Evolutionary conservation across 2,888 invertebrate species (phyloP).

Genomic region (Pachycephus smyrnensis): DNA sequence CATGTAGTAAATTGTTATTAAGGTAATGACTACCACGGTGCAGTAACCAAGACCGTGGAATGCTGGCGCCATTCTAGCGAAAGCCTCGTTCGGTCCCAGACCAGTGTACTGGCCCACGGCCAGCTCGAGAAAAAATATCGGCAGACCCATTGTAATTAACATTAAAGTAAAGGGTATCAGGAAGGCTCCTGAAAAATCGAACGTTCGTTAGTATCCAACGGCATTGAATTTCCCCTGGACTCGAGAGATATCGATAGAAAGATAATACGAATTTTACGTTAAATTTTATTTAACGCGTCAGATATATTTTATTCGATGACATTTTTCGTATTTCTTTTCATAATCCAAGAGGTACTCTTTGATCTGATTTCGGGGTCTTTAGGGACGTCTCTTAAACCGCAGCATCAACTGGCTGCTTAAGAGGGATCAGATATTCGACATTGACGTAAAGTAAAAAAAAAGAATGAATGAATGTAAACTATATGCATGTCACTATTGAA

Average conservation of each 20-base stretch:
- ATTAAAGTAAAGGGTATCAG: constrained; percentile 80
- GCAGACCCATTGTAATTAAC: constrained; percentile 81
- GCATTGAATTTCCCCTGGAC: not conserved
- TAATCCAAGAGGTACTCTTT: not conserved
- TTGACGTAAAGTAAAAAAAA: not conserved
- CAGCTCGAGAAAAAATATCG: constrained; percentile 84
- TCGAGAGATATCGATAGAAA: not conserved
- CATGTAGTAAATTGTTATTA: constrained; percentile 84
- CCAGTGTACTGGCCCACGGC: constrained; percentile 84
- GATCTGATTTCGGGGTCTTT: not conserved
- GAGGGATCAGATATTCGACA: not conserved
- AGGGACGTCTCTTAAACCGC: too few relatives aligned
- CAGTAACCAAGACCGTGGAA: constrained; percentile 73
- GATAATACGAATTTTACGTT: not conserved
- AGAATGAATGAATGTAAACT: too few relatives aligned
- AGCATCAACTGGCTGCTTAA: not conserved
- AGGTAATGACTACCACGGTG: constrained; percentile 77
- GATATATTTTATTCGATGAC: not conserved
- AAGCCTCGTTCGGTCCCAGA: constrained; percentile 77
- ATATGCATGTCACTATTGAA: not conserved
- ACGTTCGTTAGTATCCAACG: not conserved
- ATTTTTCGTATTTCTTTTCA: not conserved
- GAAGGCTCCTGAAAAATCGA: constrained; percentile 76
- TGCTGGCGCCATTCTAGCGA: constrained; percentile 73
- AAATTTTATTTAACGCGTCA: not conserved